Percentiles rank a stretch among this genome's conserved stretches.
phyloP scores from a whole-genome alignment of 2,113 vertebrate species.

The Callaeas wilsoni region DNA sequence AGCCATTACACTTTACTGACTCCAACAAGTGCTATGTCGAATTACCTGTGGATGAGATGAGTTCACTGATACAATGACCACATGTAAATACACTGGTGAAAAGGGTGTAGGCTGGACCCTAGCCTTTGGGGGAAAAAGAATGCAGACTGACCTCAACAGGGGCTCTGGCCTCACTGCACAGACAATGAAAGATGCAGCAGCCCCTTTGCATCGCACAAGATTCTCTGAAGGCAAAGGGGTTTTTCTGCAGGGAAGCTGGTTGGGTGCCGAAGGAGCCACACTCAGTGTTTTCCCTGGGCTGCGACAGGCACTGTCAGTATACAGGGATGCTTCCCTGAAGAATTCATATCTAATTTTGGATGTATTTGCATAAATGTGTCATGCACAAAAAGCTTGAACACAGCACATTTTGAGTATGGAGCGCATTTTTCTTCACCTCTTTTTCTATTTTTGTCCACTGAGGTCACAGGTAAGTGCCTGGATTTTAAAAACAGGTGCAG shows the following conservation, averaged over 20 bases:
- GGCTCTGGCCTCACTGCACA: background rate
- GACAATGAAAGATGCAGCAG: background rate
- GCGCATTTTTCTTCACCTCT: background rate
- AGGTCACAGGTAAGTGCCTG: background rate
- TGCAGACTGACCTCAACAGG: background rate
- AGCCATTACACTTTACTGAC: background rate
- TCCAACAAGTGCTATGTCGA: accelerated
- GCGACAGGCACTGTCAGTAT: background rate
- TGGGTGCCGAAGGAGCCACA: background rate
- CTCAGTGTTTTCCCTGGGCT: background rate
- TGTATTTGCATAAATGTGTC: background rate
- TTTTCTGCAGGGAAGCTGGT: background rate
- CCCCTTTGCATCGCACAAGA: background rate
- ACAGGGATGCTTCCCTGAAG: background rate
- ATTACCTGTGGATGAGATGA: background rate
- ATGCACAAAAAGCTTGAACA: background rate
- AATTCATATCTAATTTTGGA: background rate
- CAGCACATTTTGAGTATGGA: background rate
- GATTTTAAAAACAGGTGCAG: background rate
- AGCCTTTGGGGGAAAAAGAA: background rate
- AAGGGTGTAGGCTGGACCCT: background rate
- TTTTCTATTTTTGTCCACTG: background rate
- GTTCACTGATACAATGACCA: background rate
- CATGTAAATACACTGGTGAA: background rate
- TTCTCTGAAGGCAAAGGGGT: background rate